phyloP scores from a whole-genome alignment of 2,888 invertebrate species.

The Megamerina dolium region DNA sequence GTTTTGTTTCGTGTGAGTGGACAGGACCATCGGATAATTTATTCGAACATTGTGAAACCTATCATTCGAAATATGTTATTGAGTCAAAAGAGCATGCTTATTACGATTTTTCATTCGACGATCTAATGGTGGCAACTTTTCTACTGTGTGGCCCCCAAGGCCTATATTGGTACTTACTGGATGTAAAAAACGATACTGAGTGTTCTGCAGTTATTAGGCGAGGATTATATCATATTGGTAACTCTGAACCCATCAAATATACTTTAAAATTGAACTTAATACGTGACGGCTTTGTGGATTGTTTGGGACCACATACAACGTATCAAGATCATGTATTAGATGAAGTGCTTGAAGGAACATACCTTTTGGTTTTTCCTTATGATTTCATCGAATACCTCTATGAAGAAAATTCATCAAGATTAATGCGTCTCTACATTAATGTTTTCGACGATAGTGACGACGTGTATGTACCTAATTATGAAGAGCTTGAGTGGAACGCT shows the following conservation, averaged over 20 bases:
- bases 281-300: slow-evolving; percentile 16
- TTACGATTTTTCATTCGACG: slow-evolving; percentile 22
- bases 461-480: slow-evolving; percentile 5
- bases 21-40: slow-evolving; percentile 20
- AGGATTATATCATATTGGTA: slow-evolving; percentile 29
- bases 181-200: no score
- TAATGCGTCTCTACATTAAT: slow-evolving; percentile 24
- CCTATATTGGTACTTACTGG: slow-evolving; percentile 21
- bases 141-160: slow-evolving; percentile 20
- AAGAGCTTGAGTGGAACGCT: slow-evolving; percentile 14
- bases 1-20: slow-evolving; percentile 23
- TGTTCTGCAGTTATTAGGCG: no score
- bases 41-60: slow-evolving; percentile 23
- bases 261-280: slow-evolving; percentile 20
- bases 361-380: slow-evolving; percentile 15
- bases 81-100: slow-evolving; percentile 18
- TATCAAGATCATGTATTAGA: background rate
- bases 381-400: slow-evolving; percentile 12
- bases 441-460: slow-evolving; percentile 22
- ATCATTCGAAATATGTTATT: slow-evolving; percentile 19
- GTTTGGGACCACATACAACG: slow-evolving; percentile 16
- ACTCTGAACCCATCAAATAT: slow-evolving; percentile 22
- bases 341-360: slow-evolving; percentile 3
- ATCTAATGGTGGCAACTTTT: slow-evolving; percentile 19
- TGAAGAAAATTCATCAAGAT: slow-evolving; percentile 12